Evolutionary conservation across 2,888 invertebrate genomes (phyloP).

Genomic region (Pseudococcus jackbeardsleyi): DNA sequence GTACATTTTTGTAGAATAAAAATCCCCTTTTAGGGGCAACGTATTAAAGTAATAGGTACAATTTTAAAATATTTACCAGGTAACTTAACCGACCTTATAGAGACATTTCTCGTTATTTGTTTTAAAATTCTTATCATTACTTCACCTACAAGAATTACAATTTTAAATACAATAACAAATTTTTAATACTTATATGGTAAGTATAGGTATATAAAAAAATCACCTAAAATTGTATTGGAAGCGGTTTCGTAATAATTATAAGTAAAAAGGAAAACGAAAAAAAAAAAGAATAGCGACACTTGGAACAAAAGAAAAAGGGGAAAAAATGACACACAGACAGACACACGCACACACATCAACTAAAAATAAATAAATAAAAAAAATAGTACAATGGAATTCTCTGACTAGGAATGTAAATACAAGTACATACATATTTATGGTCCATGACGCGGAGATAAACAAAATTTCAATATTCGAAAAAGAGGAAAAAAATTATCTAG

Average conservation of each 20-base stretch:
- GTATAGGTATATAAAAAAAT: constrained; percentile 14
- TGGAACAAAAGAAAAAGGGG: background rate
- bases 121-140: constrained; percentile 4
- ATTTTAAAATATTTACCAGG: constrained; percentile 22
- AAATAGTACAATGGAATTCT: constrained; percentile 14
- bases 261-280: background rate
- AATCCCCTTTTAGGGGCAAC: background rate
- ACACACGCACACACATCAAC: background rate
- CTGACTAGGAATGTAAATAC: constrained; percentile 25
- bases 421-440: background rate
- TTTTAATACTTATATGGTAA: constrained; percentile 1
- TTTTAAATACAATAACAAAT: constrained; percentile 8
- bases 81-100: constrained; percentile 42
- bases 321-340: background rate
- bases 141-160: background rate
- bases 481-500: constrained; percentile 21
- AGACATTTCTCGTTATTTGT: constrained; percentile 27
- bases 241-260: constrained; percentile 4
- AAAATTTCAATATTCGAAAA: constrained; percentile 19
- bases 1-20: background rate
- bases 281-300: background rate
- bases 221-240: constrained; percentile 30
- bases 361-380: constrained; percentile 38
- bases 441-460: background rate
- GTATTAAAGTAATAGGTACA: constrained; percentile 16